These are phyloP conservation scores for Labia minor DNA, from an alignment of 2,888 invertebrate species.

Conservation along the genomic window DNA sequence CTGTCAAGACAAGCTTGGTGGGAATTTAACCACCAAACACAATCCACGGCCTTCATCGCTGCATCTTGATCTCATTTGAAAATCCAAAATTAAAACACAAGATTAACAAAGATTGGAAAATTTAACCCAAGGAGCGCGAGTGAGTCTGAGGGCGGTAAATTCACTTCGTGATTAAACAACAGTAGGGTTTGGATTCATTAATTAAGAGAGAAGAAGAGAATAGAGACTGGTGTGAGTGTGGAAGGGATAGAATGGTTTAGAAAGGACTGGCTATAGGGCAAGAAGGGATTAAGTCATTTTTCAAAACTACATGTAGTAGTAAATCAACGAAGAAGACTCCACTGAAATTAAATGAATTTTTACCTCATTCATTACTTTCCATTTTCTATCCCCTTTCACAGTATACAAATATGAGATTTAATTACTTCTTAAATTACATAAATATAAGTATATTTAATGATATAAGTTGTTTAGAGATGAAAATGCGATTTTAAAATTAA, in stretches of 20 bases:
- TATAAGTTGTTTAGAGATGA: too few species aligned
- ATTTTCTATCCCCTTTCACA: too few species aligned
- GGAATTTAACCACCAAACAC: too few species aligned
- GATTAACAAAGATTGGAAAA: constrained; percentile 5
- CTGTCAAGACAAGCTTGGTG: too few species aligned
- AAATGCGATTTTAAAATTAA: too few species aligned
- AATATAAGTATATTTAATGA: too few species aligned
- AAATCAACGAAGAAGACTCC: background rate
- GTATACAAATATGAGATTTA: too few species aligned
- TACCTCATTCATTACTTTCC: too few species aligned
- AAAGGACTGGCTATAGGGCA: background rate
- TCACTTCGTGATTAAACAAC: background rate
- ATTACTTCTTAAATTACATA: too few species aligned
- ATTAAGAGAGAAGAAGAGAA: background rate
- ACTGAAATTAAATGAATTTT: constrained; percentile 1
- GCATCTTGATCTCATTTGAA: too few species aligned
- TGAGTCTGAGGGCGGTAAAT: background rate
- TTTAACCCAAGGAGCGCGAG: background rate
- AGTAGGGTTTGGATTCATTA: background rate
- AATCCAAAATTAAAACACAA: constrained; percentile 2
- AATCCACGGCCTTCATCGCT: too few species aligned
- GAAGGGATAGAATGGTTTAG: too few species aligned
- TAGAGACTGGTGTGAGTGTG: background rate
- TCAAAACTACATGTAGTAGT: background rate
- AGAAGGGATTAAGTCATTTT: background rate